Evolutionary conservation across 2,113 vertebrate genomes (phyloP), one percentile per base, ranked within the genome.

Genomic region (Crypturellus undulatus): DNA sequence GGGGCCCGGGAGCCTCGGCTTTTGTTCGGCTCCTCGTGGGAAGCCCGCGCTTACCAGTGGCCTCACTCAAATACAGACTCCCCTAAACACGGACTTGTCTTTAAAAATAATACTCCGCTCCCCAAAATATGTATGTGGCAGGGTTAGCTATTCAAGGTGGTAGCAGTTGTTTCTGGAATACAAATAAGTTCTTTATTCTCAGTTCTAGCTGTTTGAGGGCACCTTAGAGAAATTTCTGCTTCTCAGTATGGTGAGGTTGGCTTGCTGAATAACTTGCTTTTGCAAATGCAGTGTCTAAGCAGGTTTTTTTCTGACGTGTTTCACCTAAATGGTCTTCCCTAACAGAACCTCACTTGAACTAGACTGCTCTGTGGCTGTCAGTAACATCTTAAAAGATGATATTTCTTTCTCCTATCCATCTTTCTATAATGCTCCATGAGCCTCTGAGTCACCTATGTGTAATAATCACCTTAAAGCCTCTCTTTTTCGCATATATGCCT

Each of bases 381-480:
- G 42, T 70, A 78, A 77, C 10, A n/a, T 85, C 68, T 59, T 67
- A 65, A 78, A 71, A 67, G 43, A 81, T 63, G 45, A 47, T 70
- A 38, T 63, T 12, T 9, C 43, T 32, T 40, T 26, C 2, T 3
- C 20, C 17, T 24, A 12, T 58, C 24, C 45, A 52, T 73, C 84
- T 80, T 95, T 79, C 85, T 87, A 16, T 78, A 68, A 80, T 9
- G 13, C 24, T 75, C n/a, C 5, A 14, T 32, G 63, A 75, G 43
- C 63, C 4, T 14, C 75, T 85, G 71, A 81, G n/a, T 78, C 54
- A 47, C n/a, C 6, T 42, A 0, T 67, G 65, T 87, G 26, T 68
- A 89, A 71, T 63, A 89, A 77, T 79, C 49, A 79, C 62, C 38
- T 62, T 81, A 81, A 78, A 93, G n/a, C 47, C 96, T 94, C 84